Base-by-base conservation (phyloP, 2,113 vertebrate species). In the Nothoprocta pentlandii region DNA sequence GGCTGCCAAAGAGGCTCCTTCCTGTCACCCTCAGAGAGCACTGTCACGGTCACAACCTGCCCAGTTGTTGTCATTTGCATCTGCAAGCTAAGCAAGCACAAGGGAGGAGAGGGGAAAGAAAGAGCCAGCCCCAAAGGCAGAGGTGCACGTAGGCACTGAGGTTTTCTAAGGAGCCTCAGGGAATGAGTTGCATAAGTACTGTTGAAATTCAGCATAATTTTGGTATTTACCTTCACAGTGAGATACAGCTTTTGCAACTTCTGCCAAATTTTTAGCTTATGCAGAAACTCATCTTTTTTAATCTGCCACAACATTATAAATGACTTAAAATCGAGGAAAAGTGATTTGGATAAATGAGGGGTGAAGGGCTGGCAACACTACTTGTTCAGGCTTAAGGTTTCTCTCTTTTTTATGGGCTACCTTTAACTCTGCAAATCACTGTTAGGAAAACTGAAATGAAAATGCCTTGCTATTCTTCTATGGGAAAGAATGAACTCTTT, bases 1-100 rank as follows among this genome's bases (percentile, higher is more conserved):
- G 6, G 2, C 4, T 1, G 1, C 67, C 76, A 77, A 66, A 36
- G 54, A 9, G 5, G 0, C 26, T 16, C 9, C 36, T 12, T 1
- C 59, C 19, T 21, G 34, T 21, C 68, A n/a, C 9, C 42, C n/a
- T 1, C 54, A 6, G 16, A 61, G 15, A 70, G 16, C 17, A 1
- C 46, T 46, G 4, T 4, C 6, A 28, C 3, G 2, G 46, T 12
- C 19, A 13, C 0, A 44, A 10, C 21, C 84, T 16, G 21, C 1
- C 62, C 87, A 49, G 14, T 25, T 30, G 49, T 8, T 47, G 17
- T 64, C 0, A 32, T 28, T 47, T 26, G 47, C 41, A 12, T 77
- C n/a, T 59, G 26, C 6, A 49, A 2, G 42, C 41, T 0, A 25
- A 90, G 71, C 54, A 32, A 49, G 62, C 36, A 53, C 34, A 11